Evolutionary conservation across 2,113 vertebrate species (phyloP).

Genomic region (Tauraco erythrolophus): DNA sequence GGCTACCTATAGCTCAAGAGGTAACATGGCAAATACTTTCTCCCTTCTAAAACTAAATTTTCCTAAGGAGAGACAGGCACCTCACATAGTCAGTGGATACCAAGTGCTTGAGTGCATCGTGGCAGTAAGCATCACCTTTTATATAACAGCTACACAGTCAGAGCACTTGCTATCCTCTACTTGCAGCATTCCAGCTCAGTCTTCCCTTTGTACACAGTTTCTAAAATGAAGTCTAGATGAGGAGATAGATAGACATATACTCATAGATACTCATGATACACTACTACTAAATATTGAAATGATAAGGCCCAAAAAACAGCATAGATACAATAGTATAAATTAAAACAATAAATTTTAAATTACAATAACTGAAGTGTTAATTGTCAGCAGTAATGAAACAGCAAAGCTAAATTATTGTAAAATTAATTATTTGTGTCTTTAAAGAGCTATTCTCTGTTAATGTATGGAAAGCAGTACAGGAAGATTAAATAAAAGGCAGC

Average conservation of each 20-base stretch:
- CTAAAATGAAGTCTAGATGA: not conserved
- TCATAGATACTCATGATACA: not conserved
- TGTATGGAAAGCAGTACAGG: not conserved
- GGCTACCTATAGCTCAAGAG: not conserved
- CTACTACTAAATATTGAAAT: not conserved
- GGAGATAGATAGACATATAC: too few species aligned
- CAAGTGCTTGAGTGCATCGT: too few species aligned
- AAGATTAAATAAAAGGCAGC: not conserved
- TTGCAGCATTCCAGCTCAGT: not conserved
- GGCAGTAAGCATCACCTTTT: not conserved
- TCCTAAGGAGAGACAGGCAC: not conserved
- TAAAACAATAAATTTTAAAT: not conserved
- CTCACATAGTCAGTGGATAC: not conserved
- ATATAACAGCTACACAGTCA: not conserved
- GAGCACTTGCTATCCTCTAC: not conserved
- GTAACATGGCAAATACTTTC: not conserved
- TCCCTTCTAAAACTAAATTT: not conserved
- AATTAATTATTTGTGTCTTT: not conserved
- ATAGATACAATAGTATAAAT: not conserved
- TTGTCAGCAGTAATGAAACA: not conserved
- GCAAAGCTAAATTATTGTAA: not conserved
- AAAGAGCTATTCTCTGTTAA: not conserved
- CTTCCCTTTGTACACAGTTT: not conserved
- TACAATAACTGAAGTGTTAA: not conserved
- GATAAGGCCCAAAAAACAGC: not conserved